These are phyloP conservation scores for Ecdyonurus torrentis DNA, from an alignment of 2,888 invertebrate species.

Conservation along the genomic window DNA sequence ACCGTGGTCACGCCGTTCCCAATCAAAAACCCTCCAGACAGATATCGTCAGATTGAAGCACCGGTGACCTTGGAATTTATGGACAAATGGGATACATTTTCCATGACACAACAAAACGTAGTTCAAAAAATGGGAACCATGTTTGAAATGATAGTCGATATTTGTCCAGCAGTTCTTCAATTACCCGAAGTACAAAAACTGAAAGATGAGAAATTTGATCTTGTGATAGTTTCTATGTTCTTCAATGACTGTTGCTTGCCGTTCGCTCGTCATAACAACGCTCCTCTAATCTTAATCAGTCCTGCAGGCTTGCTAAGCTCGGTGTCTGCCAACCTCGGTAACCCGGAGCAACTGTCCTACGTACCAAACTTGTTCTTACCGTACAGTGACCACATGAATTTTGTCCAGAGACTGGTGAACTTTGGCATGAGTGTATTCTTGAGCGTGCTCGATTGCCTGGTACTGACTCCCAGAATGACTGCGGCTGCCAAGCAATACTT, in stretches of 20 bases:
- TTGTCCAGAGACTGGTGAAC: constrained; percentile 18
- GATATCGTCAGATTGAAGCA: constrained; percentile 4
- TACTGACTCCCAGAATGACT: background rate
- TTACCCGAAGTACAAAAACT: constrained; percentile 1
- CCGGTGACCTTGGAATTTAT: background rate
- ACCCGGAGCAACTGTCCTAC: constrained; percentile 18
- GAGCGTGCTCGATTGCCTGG: background rate
- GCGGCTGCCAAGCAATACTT: constrained; percentile 3
- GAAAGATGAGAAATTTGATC: constrained; percentile 13
- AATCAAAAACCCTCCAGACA: constrained; percentile 1
- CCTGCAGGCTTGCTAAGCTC: constrained; percentile 13
- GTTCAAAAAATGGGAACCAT: background rate
- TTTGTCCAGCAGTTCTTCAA: background rate
- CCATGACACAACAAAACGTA: background rate
- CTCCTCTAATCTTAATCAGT: constrained; percentile 14
- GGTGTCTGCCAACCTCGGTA: constrained; percentile 12
- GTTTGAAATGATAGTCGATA: background rate
- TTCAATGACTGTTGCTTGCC: constrained; percentile 19
- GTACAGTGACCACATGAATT: constrained; percentile 17
- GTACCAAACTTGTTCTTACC: constrained; percentile 21
- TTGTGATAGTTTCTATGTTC: constrained; percentile 18
- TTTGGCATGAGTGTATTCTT: constrained; percentile 9
- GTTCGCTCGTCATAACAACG: constrained; percentile 15
- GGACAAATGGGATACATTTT: background rate
- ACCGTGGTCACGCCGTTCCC: constrained; percentile 5